Conservation (phyloP, 2,797 vertebrate species). For the Pangasius macronema region DNA sequence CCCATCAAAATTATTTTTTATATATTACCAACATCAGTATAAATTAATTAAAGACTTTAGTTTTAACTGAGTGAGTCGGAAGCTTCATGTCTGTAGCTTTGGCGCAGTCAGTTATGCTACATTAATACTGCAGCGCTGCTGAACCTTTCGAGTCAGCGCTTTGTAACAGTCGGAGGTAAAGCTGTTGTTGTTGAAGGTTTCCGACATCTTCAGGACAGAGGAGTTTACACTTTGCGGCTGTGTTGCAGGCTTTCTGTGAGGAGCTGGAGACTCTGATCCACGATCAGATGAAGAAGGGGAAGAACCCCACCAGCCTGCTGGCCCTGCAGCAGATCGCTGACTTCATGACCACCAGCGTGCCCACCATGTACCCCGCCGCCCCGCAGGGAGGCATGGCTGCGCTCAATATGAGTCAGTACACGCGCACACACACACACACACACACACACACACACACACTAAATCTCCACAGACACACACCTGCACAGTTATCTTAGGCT, state of each 20-base stretch:
- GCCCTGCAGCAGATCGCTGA: constrained; percentile 98
- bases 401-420: constrained; percentile 93
- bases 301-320: constrained; percentile 93
- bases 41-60: too few species aligned
- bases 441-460: not conserved
- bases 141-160: too few species aligned
- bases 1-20: too few species aligned
- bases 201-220: not conserved
- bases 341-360: constrained; percentile 93
- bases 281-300: constrained; percentile 97
- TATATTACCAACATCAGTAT: too few species aligned
- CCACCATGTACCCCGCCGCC: constrained; percentile 91
- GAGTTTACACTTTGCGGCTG: not conserved
- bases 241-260: constrained; percentile 91
- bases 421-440: not conserved
- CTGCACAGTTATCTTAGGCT: not conserved
- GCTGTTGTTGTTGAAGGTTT: not conserved
- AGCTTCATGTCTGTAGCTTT: too few species aligned
- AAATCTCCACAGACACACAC: not conserved
- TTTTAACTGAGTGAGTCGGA: too few species aligned
- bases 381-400: constrained; percentile 97
- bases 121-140: too few species aligned
- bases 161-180: not conserved
- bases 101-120: too few species aligned
- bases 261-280: constrained; percentile 98